Evolutionary conservation across 2,888 invertebrate species (phyloP).

Genomic region (Diloba caeruleocephala): DNA sequence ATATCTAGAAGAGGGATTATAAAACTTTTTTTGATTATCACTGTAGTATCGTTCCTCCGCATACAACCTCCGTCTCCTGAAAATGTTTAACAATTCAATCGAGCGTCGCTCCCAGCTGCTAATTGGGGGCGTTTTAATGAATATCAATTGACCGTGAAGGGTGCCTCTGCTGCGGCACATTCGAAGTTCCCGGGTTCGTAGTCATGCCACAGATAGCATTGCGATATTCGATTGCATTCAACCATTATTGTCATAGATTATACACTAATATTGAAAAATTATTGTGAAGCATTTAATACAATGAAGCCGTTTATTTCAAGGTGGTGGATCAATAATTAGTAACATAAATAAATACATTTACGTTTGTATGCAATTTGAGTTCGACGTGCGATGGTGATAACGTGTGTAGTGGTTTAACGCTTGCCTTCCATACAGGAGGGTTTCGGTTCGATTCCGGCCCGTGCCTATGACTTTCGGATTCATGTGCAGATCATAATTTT

Average conservation of each 20-base stretch:
- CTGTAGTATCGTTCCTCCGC: conserved; percentile 43
- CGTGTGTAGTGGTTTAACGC: too few relatives aligned
- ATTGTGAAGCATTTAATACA: too few relatives aligned
- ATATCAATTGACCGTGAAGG: conserved; percentile 73
- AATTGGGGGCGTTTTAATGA: conserved; percentile 79
- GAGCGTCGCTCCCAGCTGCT: conserved; percentile 67
- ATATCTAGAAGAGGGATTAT: not conserved
- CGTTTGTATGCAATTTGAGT: too few relatives aligned
- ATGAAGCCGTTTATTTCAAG: too few relatives aligned
- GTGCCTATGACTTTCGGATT: too few relatives aligned
- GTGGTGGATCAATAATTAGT: too few relatives aligned
- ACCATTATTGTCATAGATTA: conserved; percentile 18
- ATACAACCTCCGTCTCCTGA: conserved; percentile 55
- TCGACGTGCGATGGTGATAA: too few relatives aligned
- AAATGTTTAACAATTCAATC: conserved; percentile 80
- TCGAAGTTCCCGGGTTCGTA: conserved; percentile 27
- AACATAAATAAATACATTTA: too few relatives aligned
- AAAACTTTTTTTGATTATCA: conserved; percentile 18
- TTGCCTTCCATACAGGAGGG: too few relatives aligned
- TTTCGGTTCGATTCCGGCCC: too few relatives aligned
- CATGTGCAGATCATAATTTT: too few relatives aligned
- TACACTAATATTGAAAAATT: too few relatives aligned
- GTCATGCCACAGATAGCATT: conserved; percentile 15
- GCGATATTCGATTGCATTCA: conserved; percentile 20
- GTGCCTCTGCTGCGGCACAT: conserved; percentile 44